Base-by-base conservation (phyloP, 2,888 invertebrate genomes). In the Lithophane ornitopus region DNA sequence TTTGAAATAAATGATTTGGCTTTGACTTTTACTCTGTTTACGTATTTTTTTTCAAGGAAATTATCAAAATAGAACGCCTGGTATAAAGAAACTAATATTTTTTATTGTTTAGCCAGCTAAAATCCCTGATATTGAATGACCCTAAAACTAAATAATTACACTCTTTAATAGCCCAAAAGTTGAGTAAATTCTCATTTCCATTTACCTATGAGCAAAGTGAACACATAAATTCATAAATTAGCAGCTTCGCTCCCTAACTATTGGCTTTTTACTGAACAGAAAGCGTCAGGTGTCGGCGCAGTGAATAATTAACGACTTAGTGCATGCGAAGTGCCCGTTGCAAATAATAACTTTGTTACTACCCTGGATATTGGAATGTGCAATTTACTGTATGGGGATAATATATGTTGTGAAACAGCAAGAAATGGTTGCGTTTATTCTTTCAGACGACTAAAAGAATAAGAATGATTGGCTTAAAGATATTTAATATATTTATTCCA, bases 261-360 rank as follows among this genome's bases (percentile, higher is more conserved):
- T 85, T 83, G 67, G 79, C 79, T 88, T 84, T 87, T 87, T 87
- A 85, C 74, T 78, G 71, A 70, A 65, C 72, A 66, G 81, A 85
- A 76, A 76, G 80, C 80, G 77, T 79, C 86, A 89, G 89, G 90
- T 89, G 90, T 84, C 82, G 74, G 82, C 56, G 82, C 73, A 75
- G 68, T 91, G 89, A 91, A 90, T 90, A 89, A 87, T 90, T 90
- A 87, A 91, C 74, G 85, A 87, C 80, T 80, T 78, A 77, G 77
- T 86, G 88, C 85, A 80, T 78, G 72, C 76, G 65, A 78, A 76
- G 76, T 82, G 76, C 76, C 72, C 68, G 76, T 41, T 86, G 70
- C 76, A 80, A 80, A 85, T 79, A 81, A 84, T 86, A 85, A 86
- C 70, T 81, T 67, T 75, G 66, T 54, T 67, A 75, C 69, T 56